Percentiles rank a stretch among this genome's conserved stretches.
Evolutionary conservation across 2,888 invertebrate species (phyloP).

Genomic region (Drosophila trichaetosa): DNA sequence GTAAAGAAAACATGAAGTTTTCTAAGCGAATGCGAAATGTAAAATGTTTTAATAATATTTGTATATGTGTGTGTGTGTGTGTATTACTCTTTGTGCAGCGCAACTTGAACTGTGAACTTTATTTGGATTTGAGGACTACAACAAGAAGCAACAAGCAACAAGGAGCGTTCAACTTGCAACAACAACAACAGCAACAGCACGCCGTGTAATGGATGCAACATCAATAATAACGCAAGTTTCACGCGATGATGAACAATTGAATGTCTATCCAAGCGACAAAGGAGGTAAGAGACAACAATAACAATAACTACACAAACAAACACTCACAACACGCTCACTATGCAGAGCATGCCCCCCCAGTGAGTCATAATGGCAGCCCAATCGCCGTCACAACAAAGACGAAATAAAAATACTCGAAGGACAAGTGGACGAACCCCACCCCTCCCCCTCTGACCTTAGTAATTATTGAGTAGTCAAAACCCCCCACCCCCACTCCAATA

Average conservation of each 20-base stretch:
- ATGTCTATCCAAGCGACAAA: slow-evolving; percentile 92
- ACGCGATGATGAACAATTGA: slow-evolving; percentile 98
- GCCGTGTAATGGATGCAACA: slow-evolving; percentile 95
- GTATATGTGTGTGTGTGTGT: slow-evolving; percentile 46
- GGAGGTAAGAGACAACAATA: slow-evolving; percentile 86
- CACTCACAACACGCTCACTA: not conserved
- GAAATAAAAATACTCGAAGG: slow-evolving; percentile 64
- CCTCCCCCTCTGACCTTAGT: slow-evolving; percentile 49
- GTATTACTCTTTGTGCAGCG: slow-evolving; percentile 60
- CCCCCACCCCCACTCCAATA: slow-evolving; percentile 13
- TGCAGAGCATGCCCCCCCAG: slow-evolving; percentile 18
- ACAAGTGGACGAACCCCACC: slow-evolving; percentile 57
- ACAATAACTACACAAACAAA: slow-evolving; percentile 4
- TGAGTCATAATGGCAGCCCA: slow-evolving; percentile 62
- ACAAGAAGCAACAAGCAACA: slow-evolving; percentile 29
- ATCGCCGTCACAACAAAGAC: slow-evolving; percentile 76
- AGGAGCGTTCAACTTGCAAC: slow-evolving; percentile 42
- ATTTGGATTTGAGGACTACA: slow-evolving; percentile 27
- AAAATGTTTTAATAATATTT: slow-evolving; percentile 51
- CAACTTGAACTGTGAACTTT: slow-evolving; percentile 38
- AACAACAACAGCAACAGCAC: slow-evolving; percentile 49
- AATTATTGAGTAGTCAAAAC: slow-evolving; percentile 28
- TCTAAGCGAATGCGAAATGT: slow-evolving; percentile 56
- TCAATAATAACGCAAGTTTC: slow-evolving; percentile 99
- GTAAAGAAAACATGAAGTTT: slow-evolving; percentile 68